Evolutionary conservation across 2,888 invertebrate genomes (phyloP).

Genomic region (Teleogryllus oceanicus): DNA sequence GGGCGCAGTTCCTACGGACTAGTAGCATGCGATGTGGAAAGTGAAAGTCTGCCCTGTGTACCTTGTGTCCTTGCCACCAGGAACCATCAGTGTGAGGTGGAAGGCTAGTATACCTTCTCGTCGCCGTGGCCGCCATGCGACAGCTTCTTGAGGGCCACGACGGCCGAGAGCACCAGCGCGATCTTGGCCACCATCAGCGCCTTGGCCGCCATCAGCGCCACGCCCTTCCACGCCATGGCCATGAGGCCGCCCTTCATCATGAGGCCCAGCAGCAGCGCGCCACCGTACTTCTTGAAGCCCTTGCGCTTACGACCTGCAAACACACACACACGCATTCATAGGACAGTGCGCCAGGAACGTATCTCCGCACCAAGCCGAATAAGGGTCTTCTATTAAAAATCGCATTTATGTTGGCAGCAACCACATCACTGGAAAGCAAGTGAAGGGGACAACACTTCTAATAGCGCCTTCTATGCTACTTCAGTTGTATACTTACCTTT

Average conservation of each 20-base stretch:
- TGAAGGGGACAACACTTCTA: too few species aligned
- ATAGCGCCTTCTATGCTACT: too few species aligned
- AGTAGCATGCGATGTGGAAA: constrained; percentile 4
- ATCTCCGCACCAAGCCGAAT: too few species aligned
- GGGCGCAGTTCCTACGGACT: background rate
- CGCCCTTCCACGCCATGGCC: constrained; percentile 70
- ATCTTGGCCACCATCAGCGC: constrained; percentile 38
- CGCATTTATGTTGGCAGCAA: too few species aligned
- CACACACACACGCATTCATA: too few species aligned
- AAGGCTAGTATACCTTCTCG: constrained; percentile 82
- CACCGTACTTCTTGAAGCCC: constrained; percentile 58
- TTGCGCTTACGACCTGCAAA: background rate
- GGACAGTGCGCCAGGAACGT: too few species aligned
- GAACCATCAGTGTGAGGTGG: constrained; percentile 63
- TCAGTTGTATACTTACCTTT: too few species aligned
- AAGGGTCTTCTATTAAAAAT: too few species aligned
- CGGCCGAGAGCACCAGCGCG: constrained; percentile 37
- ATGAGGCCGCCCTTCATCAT: constrained; percentile 69
- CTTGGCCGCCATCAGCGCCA: constrained; percentile 53
- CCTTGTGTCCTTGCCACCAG: background rate
- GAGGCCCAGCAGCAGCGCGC: constrained; percentile 61
- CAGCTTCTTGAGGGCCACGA: constrained; percentile 36
- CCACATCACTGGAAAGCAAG: too few species aligned
- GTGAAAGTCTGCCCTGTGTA: background rate
- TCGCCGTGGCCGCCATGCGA: constrained; percentile 61